Evolutionary conservation across 2,888 invertebrate genomes (phyloP), one percentile per base, ranked within the genome.

Genomic region (Metopia argyrocephala): DNA sequence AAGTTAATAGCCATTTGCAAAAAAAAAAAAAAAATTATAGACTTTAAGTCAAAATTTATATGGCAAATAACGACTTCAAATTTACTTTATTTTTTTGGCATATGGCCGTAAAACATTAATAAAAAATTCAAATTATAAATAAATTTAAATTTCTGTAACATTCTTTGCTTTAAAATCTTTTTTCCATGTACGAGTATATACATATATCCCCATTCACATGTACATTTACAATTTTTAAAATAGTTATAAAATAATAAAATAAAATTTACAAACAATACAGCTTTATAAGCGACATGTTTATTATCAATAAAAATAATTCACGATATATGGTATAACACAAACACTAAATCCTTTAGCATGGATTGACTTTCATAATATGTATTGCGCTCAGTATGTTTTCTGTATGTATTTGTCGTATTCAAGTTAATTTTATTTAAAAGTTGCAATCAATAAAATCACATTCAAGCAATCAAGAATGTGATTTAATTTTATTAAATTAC

Each of bases 281-380:
- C 48, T 64, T 38, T 48, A 64, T 64, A 52, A 15, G 15, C 52
- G 28, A n/a, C 21, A 31, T 52, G 52, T 65, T 65, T 65, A 65
- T 65, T 46, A 52, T 38, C 31, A 65, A 52, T 52, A 31, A 31
- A 65, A 31, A 31, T 3, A 27, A 9, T 48, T 64, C 23, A 9
- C n/a, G 5, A 21, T 57, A 57, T 31, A 28, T 20, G 28, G 2
- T 48, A 12, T 4, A n/a, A n/a, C n/a, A n/a, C n/a, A n/a, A n/a
- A n/a, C n/a, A n/a, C n/a, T n/a, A n/a, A n/a, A n/a, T n/a, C n/a
- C n/a, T n/a, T n/a, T n/a, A n/a, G n/a, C n/a, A n/a, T n/a, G n/a
- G n/a, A n/a, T n/a, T n/a, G n/a, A n/a, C n/a, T n/a, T n/a, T n/a
- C n/a, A n/a, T n/a, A n/a, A 38, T 38, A 38, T 38, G 38, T 3